A percentile compares a stretch with the other conserved stretches of the same genome.
phyloP scores from a whole-genome alignment of 2,888 invertebrate species.

The Caenorhabditis sp. region DNA sequence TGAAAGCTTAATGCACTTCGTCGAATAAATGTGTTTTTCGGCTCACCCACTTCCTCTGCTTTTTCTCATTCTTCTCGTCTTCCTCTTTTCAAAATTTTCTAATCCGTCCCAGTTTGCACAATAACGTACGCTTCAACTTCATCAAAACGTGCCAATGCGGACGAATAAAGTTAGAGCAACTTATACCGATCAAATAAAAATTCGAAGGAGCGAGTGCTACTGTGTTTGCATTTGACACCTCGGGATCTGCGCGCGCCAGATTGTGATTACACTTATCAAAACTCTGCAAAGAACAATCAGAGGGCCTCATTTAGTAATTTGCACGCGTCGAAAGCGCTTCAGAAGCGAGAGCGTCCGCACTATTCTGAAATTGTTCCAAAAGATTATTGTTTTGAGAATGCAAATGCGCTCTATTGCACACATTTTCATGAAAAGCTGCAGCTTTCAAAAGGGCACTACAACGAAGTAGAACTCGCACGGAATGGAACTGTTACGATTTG shows the following conservation, averaged over 20 bases:
- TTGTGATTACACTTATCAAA: conserved; percentile 41
- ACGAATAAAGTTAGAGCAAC: conserved; percentile 23
- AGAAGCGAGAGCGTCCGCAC: not conserved
- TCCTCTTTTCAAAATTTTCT: not conserved
- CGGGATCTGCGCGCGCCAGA: conserved; percentile 9
- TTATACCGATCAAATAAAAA: conserved; percentile 37
- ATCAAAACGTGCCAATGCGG: conserved; percentile 44
- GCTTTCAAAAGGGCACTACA: no score
- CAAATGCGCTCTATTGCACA: not conserved
- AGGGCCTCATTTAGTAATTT: conserved; percentile 24
- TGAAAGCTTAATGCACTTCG: conserved; percentile 36
- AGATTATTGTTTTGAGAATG: not conserved
- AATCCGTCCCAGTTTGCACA: conserved; percentile 32
- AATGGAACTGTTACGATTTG: no score
- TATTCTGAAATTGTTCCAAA: no score
- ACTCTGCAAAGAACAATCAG: conserved; percentile 14
- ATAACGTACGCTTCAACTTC: conserved; percentile 33
- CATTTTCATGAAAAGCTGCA: no score
- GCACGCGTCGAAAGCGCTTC: not conserved
- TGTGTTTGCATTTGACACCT: conserved; percentile 52
- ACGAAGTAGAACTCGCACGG: no score
- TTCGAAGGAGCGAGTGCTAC: conserved; percentile 15
- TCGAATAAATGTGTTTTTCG: conserved; percentile 21
- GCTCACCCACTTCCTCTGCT: conserved; percentile 6
- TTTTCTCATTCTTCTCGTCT: not conserved